A percentile compares a stretch with the other conserved stretches of the same genome.
These are phyloP conservation scores for Spea bombifrons DNA, from an alignment of 2,113 vertebrate genomes.

Conservation along the genomic window DNA sequence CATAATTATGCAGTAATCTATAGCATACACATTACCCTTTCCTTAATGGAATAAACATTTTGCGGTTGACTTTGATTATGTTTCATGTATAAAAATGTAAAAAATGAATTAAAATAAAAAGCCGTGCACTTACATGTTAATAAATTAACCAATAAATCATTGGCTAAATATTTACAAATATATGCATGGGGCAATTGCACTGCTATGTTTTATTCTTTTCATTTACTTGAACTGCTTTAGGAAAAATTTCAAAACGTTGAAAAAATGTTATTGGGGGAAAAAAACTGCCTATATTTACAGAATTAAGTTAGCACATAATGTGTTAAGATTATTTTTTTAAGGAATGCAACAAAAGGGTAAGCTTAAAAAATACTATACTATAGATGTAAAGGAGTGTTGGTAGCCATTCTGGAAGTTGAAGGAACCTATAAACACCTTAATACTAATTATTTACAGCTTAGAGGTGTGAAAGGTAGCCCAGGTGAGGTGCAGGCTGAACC, in stretches of 20 bases:
- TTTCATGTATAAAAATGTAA: background rate
- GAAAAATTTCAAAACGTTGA: background rate
- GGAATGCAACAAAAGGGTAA: too few species aligned
- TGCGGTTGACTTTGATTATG: constrained; percentile 18
- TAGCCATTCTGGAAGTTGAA: too few species aligned
- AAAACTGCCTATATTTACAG: constrained; percentile 11
- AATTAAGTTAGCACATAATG: background rate
- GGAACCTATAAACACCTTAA: too few species aligned
- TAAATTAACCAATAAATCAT: constrained; percentile 27
- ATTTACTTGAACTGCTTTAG: constrained; percentile 18
- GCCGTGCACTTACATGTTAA: constrained; percentile 8
- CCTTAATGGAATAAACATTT: constrained; percentile 28
- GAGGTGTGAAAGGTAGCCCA: too few species aligned
- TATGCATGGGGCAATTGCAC: background rate
- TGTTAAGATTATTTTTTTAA: background rate
- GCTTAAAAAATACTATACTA: too few species aligned
- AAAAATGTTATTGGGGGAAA: constrained; percentile 18
- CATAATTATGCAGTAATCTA: constrained; percentile 13
- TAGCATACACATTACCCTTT: constrained; percentile 3
- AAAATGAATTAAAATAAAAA: background rate
- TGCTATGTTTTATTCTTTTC: constrained; percentile 1
- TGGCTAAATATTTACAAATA: background rate
- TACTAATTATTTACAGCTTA: too few species aligned
- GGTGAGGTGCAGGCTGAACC: too few species aligned
- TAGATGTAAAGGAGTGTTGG: too few species aligned